phyloP scores from a whole-genome alignment of 2,888 invertebrate genomes.

The Holacanthella duospinosa region DNA sequence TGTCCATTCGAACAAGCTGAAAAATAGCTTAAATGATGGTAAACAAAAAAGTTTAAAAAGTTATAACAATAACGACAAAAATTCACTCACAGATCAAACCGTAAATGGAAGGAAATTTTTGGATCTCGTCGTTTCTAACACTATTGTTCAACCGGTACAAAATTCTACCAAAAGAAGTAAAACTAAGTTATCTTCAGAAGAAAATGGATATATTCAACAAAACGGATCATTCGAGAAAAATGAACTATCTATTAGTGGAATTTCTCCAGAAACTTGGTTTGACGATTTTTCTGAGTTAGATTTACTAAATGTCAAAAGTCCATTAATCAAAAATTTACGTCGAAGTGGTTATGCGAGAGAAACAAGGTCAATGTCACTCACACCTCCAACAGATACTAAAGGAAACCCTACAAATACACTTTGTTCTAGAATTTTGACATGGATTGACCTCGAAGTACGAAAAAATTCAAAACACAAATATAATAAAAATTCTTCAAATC shows the following conservation, averaged over 20 bases:
- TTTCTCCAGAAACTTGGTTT: not conserved
- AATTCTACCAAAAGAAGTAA: not conserved
- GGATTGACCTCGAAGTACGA: constrained; percentile 34
- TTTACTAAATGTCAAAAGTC: not conserved
- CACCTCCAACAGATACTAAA: not conserved
- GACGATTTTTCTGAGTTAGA: not conserved
- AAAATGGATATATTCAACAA: no score
- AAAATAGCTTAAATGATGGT: not conserved
- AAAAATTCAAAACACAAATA: constrained; percentile 16
- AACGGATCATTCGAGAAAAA: no score
- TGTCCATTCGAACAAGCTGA: not conserved
- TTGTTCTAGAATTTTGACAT: constrained; percentile 33
- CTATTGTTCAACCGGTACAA: not conserved
- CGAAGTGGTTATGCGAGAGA: not conserved
- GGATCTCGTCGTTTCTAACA: not conserved
- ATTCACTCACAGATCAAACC: no score
- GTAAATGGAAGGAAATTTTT: no score
- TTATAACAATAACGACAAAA: not conserved
- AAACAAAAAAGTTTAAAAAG: not conserved
- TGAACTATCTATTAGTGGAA: no score
- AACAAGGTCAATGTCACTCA: not conserved
- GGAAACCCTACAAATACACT: constrained; percentile 13
- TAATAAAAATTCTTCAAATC: not conserved
- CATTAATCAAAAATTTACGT: not conserved
- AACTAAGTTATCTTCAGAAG: not conserved